Evolutionary conservation across 92 coral and sea anemone genomes (phyloP).

Genomic region (Diadumene lineata): DNA sequence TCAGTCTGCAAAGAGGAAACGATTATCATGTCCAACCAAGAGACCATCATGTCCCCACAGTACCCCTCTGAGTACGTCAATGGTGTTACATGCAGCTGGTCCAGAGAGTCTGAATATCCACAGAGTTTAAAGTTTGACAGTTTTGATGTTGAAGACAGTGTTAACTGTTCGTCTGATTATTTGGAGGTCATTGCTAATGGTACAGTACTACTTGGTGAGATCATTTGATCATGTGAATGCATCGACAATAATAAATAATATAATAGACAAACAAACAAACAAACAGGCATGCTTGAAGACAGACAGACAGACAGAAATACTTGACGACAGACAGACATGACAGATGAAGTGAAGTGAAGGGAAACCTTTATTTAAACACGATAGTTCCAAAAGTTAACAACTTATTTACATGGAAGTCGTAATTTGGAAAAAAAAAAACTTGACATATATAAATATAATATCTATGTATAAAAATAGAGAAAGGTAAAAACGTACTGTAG

Average conservation of each 20-base stretch:
- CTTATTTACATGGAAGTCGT: too few species aligned
- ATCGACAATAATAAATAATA: not conserved
- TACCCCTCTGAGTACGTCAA: constrained; percentile 39
- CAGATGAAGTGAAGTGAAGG: too few species aligned
- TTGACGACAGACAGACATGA: too few species aligned
- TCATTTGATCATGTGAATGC: not conserved
- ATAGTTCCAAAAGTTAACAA: too few species aligned
- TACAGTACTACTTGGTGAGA: not conserved
- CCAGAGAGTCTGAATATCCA: not conserved
- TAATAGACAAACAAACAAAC: too few species aligned
- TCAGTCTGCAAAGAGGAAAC: not conserved
- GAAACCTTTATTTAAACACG: too few species aligned
- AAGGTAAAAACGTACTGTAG: too few species aligned
- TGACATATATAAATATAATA: too few species aligned
- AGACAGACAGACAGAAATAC: too few species aligned
- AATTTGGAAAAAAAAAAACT: too few species aligned
- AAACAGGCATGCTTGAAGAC: too few species aligned
- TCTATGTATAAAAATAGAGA: too few species aligned
- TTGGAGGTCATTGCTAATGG: constrained; percentile 17
- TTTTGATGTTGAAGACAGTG: constrained; percentile 19
- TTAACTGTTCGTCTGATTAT: constrained; percentile 16
- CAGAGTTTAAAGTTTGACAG: constrained; percentile 16
- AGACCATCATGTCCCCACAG: constrained; percentile 27
- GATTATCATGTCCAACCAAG: not conserved
- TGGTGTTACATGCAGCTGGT: constrained; percentile 24